Percentiles rank a stretch among this genome's conserved stretches.
phyloP scores from a whole-genome alignment of 2,113 vertebrate genomes.

The Nicator chloris region DNA sequence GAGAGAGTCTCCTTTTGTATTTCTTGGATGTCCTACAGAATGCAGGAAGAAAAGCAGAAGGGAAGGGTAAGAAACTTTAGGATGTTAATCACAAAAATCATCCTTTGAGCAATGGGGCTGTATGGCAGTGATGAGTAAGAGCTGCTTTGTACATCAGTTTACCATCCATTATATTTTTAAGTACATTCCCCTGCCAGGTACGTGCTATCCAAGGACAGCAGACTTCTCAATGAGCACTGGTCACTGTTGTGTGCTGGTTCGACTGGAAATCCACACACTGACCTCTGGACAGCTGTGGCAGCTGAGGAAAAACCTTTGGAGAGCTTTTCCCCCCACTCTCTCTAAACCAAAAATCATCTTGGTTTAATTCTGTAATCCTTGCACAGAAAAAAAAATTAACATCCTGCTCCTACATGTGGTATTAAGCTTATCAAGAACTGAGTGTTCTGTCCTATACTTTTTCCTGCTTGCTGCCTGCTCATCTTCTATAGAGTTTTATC shows the following conservation, averaged over 20 bases:
- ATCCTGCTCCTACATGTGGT: not conserved
- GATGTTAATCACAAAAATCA: not conserved
- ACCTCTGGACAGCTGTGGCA: not conserved
- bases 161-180: not conserved
- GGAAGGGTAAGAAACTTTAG: not conserved
- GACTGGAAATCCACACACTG: not conserved
- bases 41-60: not conserved
- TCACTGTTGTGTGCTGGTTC: not conserved
- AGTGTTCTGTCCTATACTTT: constrained; percentile 6
- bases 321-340: fast-evolving
- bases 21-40: not conserved
- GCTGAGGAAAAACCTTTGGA: not conserved
- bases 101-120: not conserved
- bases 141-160: not conserved
- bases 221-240: not conserved
- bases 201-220: not conserved
- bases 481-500: constrained; percentile 35
- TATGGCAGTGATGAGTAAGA: not conserved
- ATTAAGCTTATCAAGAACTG: not conserved
- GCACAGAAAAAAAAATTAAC: not conserved
- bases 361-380: not conserved
- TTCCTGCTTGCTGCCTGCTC: constrained; percentile 40
- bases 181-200: not conserved
- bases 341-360: not conserved
- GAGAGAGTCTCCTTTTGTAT: not conserved